Evolutionary conservation across 2,113 vertebrate genomes (phyloP).

Genomic region (Hiodon alosoides): DNA sequence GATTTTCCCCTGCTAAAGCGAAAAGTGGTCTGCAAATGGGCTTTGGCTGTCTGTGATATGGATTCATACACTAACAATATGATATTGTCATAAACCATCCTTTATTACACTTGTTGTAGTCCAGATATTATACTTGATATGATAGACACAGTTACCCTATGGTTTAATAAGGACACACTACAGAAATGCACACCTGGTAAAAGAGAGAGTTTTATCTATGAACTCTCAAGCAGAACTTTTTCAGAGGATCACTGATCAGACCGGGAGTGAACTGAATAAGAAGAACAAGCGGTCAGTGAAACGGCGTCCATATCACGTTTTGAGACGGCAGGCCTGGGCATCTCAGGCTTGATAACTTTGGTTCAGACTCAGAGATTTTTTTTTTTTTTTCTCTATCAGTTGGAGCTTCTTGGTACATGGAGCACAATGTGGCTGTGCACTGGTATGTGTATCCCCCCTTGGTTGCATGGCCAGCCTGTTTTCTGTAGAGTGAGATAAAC

Average conservation of each 20-base stretch:
- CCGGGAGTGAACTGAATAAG: slow-evolving; percentile 3
- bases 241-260: background rate
- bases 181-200: background rate
- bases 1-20: background rate
- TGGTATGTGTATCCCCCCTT: background rate
- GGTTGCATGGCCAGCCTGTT: background rate
- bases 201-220: background rate
- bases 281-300: background rate
- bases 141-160: background rate
- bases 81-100: too few species aligned
- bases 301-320: background rate
- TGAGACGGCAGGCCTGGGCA: background rate
- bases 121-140: background rate
- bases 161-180: background rate
- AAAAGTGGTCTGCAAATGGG: background rate
- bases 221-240: background rate
- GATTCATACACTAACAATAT: too few species aligned
- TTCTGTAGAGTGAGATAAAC: slow-evolving; percentile 16
- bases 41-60: too few species aligned
- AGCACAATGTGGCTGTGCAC: background rate
- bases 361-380: background rate
- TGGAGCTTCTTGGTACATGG: background rate
- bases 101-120: background rate
- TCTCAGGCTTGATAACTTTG: background rate
- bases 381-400: slow-evolving; percentile 18